A percentile compares a stretch with the other conserved stretches of the same genome.
phyloP scores from a whole-genome alignment of 2,888 invertebrate genomes.

The Tetramorium bicarinatum region DNA sequence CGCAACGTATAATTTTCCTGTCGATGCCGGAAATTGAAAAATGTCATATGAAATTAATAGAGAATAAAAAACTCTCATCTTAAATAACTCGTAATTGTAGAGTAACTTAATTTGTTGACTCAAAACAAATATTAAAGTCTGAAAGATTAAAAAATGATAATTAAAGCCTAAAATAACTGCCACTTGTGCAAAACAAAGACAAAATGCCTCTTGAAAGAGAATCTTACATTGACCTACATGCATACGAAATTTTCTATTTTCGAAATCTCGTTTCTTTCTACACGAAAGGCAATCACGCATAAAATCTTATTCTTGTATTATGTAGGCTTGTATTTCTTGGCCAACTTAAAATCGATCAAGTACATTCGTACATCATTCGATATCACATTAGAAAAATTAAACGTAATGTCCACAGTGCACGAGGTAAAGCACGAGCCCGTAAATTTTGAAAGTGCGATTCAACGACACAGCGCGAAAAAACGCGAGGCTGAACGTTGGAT shows the following conservation, averaged over 20 bases:
- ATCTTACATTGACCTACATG: background rate
- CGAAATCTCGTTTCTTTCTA: background rate
- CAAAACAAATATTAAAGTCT: background rate
- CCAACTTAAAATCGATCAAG: background rate
- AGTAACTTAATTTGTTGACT: background rate
- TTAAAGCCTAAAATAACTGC: too few species aligned
- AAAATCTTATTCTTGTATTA: constrained; percentile 8
- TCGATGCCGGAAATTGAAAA: constrained; percentile 1
- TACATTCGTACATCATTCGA: background rate
- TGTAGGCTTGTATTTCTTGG: background rate
- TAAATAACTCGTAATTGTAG: constrained; percentile 9
- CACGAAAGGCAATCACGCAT: background rate
- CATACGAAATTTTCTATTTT: background rate
- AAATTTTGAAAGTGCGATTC: constrained; percentile 12
- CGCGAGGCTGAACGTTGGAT: constrained; percentile 6
- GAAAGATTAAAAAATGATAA: background rate
- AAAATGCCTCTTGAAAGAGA: too few species aligned
- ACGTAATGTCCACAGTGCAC: too few species aligned
- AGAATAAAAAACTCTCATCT: background rate
- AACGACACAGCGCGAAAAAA: background rate
- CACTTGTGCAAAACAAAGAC: too few species aligned
- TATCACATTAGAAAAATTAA: background rate
- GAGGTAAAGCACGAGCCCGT: background rate
- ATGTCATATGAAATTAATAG: background rate
- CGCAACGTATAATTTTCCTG: constrained; percentile 2